Evolutionary conservation across 1,140 invertebrate genomes (phyloP).

Genomic region (Argopecten irradians): DNA sequence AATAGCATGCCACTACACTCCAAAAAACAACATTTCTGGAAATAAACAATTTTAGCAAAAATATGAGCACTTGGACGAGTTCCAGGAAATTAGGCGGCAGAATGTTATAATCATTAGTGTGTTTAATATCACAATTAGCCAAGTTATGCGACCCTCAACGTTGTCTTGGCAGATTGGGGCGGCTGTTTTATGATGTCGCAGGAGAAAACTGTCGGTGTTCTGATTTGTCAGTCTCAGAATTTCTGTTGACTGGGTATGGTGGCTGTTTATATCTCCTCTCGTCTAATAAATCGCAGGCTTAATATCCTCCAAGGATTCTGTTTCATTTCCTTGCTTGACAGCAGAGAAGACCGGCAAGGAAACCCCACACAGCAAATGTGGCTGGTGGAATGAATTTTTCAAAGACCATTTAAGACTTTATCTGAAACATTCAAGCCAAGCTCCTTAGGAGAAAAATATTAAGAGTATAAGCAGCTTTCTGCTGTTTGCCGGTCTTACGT

Average conservation of each 20-base stretch:
- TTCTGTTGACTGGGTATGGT: neutral
- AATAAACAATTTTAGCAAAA: conserved; percentile 5
- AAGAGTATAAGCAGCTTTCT: conserved; percentile 50
- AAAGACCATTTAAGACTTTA: conserved; percentile 45
- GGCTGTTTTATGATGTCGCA: conserved; percentile 1
- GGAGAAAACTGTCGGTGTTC: neutral
- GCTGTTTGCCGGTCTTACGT: conserved; percentile 39
- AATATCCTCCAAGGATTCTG: conserved; percentile 4
- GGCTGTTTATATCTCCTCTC: conserved; percentile 15
- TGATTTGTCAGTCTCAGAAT: neutral
- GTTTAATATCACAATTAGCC: conserved; percentile 6
- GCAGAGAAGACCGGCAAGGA: conserved; percentile 19
- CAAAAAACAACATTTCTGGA: neutral
- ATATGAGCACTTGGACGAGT: neutral
- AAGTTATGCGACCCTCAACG: neutral
- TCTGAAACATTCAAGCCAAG: conserved; percentile 48
- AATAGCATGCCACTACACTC: neutral
- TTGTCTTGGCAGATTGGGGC: conserved; percentile 4
- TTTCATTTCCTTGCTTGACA: conserved; percentile 10
- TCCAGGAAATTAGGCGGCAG: neutral
- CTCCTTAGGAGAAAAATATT: conserved; percentile 42
- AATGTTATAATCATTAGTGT: neutral
- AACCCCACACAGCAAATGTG: conserved; percentile 31
- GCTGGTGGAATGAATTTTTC: conserved; percentile 45
- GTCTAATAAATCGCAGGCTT: neutral